These are phyloP conservation scores for Mixornis gularis DNA, from an alignment of 2,113 vertebrate species.

Conservation along the genomic window DNA sequence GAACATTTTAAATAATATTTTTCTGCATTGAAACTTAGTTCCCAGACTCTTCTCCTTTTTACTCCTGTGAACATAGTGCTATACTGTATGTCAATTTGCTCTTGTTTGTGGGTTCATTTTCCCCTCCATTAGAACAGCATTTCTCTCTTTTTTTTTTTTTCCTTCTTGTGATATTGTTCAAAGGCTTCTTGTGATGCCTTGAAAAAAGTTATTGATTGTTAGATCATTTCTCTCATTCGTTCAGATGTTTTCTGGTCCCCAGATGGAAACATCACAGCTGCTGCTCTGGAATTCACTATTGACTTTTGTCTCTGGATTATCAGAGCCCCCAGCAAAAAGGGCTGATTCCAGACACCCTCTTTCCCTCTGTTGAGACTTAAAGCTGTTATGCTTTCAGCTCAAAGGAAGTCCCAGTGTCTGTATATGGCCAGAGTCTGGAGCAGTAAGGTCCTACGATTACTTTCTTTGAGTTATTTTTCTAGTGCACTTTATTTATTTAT, in stretches of 20 bases:
- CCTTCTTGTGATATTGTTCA: constrained; percentile 64
- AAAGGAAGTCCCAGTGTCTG: background rate
- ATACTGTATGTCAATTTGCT: constrained; percentile 37
- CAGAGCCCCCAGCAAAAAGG: constrained; percentile 34
- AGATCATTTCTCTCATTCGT: constrained; percentile 67
- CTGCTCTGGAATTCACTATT: constrained; percentile 61
- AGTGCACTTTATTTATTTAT: too few species aligned
- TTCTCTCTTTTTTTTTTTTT: background rate
- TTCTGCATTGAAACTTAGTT: constrained; percentile 28
- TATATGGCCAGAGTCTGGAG: background rate
- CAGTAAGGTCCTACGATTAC: background rate
- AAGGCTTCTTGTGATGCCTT: constrained; percentile 67
- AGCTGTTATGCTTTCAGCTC: background rate
- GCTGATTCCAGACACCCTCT: constrained; percentile 16
- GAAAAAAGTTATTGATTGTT: constrained; percentile 68
- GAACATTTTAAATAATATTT: background rate
- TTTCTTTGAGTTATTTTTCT: background rate
- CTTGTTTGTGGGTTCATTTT: constrained; percentile 62
- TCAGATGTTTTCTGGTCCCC: constrained; percentile 69
- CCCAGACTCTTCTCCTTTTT: constrained; percentile 8
- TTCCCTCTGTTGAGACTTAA: background rate
- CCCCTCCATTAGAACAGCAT: constrained; percentile 55
- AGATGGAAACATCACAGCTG: constrained; percentile 66
- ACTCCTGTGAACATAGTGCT: constrained; percentile 2
- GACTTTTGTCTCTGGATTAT: constrained; percentile 63